phyloP scores from a whole-genome alignment of 2,888 invertebrate genomes.

The Bedellia somnulentella region DNA sequence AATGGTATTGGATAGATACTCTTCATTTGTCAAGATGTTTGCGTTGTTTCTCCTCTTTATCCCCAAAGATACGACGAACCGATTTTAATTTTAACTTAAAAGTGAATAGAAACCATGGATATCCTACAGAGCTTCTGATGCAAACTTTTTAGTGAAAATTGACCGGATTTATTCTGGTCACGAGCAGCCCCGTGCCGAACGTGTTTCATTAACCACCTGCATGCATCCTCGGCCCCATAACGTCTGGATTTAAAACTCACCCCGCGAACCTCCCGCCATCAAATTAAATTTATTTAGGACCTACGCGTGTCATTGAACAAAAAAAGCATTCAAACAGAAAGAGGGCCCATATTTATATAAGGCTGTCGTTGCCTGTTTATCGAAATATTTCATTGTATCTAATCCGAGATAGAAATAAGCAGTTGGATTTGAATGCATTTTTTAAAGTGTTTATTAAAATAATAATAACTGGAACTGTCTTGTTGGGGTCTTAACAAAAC shows the following conservation, averaged over 20 bases:
- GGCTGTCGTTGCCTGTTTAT: constrained; percentile 40
- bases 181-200: neutral
- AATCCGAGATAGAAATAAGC: too few relatives aligned
- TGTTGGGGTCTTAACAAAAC: constrained; percentile 24
- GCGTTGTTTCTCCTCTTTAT: too few relatives aligned
- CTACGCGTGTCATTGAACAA: constrained; percentile 46
- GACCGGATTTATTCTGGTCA: neutral
- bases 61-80: too few relatives aligned
- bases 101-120: too few relatives aligned
- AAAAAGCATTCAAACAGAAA: constrained; percentile 49
- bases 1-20: too few relatives aligned
- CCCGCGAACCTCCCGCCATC: constrained; percentile 26
- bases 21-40: too few relatives aligned
- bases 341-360: constrained; percentile 46
- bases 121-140: too few relatives aligned
- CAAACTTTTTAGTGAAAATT: too few relatives aligned
- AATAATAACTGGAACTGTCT: constrained; percentile 31
- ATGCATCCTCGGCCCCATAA: too few relatives aligned
- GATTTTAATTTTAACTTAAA: too few relatives aligned
- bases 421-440: constrained; percentile 34
- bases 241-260: constrained; percentile 31
- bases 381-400: constrained; percentile 59
- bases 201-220: too few relatives aligned
- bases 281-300: constrained; percentile 59
- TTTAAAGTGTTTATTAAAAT: constrained; percentile 52